These are phyloP conservation scores for Porites lobata DNA, from an alignment of 92 coral and sea anemone genomes.

Conservation along the genomic window DNA sequence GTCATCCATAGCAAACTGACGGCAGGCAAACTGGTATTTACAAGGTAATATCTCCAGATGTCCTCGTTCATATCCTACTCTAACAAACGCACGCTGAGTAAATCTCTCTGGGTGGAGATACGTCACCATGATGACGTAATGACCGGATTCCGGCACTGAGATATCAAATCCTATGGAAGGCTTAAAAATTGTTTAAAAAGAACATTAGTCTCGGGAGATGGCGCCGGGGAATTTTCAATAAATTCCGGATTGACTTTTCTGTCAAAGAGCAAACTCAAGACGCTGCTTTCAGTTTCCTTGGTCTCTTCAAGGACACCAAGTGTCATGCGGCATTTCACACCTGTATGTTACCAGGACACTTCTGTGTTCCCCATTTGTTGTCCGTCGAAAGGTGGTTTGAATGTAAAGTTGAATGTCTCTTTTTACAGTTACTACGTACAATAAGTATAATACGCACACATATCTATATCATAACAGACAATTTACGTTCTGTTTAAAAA, in stretches of 20 bases:
- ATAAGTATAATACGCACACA: too few species aligned
- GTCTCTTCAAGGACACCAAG: too few species aligned
- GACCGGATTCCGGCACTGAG: conserved; percentile 69
- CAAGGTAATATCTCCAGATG: conserved; percentile 83
- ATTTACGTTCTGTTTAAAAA: too few species aligned
- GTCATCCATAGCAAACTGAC: conserved; percentile 74
- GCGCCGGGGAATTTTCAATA: neutral
- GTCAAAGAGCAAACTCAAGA: neutral
- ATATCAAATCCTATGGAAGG: conserved; percentile 61
- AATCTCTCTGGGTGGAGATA: conserved; percentile 78
- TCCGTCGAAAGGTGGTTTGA: neutral
- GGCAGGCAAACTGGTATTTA: conserved; percentile 84
- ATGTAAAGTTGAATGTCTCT: neutral
- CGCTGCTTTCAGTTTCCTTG: too few species aligned
- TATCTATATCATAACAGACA: too few species aligned
- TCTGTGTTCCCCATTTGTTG: neutral
- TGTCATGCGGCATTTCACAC: too few species aligned
- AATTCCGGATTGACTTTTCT: neutral
- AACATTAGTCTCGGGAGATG: neutral
- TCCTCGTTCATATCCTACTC: conserved; percentile 71
- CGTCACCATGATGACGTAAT: conserved; percentile 72
- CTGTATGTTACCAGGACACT: too few species aligned
- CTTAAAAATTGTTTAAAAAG: conserved; percentile 4
- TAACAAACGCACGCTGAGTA: conserved; percentile 65
- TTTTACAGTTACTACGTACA: too few species aligned